phyloP scores from a whole-genome alignment of 2,797 vertebrate species.

The Molossus alvarezi region DNA sequence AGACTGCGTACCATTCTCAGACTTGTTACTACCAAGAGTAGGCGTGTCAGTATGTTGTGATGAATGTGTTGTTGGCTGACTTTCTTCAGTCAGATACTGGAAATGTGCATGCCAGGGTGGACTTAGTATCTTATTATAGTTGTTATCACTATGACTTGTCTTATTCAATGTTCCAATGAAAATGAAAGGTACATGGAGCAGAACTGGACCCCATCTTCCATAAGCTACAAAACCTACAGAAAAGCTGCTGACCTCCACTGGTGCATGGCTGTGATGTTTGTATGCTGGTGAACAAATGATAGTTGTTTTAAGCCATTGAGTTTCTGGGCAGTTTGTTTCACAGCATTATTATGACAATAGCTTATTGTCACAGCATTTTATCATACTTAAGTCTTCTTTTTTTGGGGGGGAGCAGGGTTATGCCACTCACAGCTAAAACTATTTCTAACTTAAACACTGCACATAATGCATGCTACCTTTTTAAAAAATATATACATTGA shows the following conservation, averaged over 20 bases:
- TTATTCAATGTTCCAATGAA: not conserved
- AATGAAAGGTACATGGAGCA: not conserved
- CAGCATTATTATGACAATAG: too few species aligned
- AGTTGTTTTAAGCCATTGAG: not conserved
- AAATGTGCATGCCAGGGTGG: not conserved
- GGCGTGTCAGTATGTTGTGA: not conserved
- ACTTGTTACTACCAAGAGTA: not conserved
- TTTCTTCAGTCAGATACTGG: not conserved
- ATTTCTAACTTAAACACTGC: not conserved
- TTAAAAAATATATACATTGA: not conserved
- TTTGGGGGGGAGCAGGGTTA: not conserved
- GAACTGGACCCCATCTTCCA: not conserved
- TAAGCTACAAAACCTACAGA: not conserved
- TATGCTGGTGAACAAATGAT: not conserved
- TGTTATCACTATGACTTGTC: not conserved
- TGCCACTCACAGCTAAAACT: not conserved
- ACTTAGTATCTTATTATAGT: not conserved
- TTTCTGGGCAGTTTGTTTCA: not conserved
- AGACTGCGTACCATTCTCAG: not conserved
- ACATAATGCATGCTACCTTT: not conserved
- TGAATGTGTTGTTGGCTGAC: too few species aligned
- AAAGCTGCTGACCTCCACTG: too few species aligned
- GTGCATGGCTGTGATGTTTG: not conserved
- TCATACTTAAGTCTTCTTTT: not conserved
- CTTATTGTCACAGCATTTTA: not conserved